Evolutionary conservation across 2,113 vertebrate species (phyloP).

Genomic region (Phalacrocorax carbo): DNA sequence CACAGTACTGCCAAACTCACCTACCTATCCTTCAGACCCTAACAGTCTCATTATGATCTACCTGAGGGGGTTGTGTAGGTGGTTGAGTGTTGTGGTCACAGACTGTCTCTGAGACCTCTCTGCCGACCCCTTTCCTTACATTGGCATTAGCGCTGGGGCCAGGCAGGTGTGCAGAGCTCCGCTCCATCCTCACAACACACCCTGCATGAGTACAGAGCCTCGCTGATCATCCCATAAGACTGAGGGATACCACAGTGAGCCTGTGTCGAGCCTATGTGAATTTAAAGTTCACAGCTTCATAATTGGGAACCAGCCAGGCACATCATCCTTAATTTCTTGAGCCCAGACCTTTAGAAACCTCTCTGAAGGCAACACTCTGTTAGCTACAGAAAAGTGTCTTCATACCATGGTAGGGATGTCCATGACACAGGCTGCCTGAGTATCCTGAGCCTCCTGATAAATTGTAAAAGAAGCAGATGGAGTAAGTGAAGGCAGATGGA

Average conservation of each 20-base stretch:
- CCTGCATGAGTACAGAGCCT: not conserved
- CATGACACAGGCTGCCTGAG: not conserved
- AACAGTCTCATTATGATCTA: not conserved
- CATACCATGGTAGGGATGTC: not conserved
- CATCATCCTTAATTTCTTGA: not conserved
- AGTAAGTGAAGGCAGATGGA: not conserved
- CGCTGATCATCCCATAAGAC: accelerated
- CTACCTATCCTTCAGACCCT: accelerated
- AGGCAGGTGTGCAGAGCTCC: not conserved
- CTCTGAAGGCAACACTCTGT: not conserved
- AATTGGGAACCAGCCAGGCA: not conserved
- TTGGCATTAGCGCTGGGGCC: not conserved
- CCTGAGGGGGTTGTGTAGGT: accelerated
- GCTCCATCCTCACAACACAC: not conserved
- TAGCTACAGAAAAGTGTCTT: not conserved
- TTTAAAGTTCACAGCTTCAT: not conserved
- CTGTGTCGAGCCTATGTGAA: not conserved
- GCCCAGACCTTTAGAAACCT: not conserved
- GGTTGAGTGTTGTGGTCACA: not conserved
- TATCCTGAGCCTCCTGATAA: not conserved
- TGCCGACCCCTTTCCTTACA: accelerated
- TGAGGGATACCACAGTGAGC: accelerated
- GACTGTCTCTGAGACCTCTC: not conserved
- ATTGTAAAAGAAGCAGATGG: not conserved
- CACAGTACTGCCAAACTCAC: accelerated